These are phyloP conservation scores for Apodemus speciosus DNA, from an alignment of 2,113 vertebrate genomes.

Conservation along the genomic window DNA sequence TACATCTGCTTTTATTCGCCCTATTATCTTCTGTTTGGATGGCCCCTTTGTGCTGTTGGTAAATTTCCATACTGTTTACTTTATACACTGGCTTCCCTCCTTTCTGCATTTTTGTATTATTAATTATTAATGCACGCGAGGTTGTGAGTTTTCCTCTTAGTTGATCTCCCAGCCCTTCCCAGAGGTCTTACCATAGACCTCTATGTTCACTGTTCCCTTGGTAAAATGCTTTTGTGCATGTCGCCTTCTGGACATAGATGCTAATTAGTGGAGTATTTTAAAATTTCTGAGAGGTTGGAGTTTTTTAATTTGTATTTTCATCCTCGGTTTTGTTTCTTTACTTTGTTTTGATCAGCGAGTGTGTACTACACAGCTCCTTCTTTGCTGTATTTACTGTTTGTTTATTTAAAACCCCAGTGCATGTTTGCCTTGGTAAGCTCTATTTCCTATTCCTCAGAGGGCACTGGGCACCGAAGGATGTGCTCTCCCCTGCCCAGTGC, in stretches of 20 bases:
- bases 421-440: conserved; percentile 22
- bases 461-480: neutral
- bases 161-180: neutral
- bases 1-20: neutral
- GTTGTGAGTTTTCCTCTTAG: conserved; percentile 32
- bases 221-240: conserved; percentile 17
- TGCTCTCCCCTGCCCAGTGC: neutral
- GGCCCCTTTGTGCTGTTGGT: conserved; percentile 37
- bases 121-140: conserved; percentile 44
- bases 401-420: neutral
- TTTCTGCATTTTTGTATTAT: conserved; percentile 27
- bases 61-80: conserved; percentile 56
- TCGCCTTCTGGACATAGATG: conserved; percentile 43
- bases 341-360: conserved; percentile 12
- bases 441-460: neutral
- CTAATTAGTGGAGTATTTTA: conserved; percentile 49
- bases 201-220: conserved; percentile 43
- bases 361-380: neutral
- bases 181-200: conserved; percentile 41
- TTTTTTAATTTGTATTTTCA: conserved; percentile 22
- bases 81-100: conserved; percentile 25
- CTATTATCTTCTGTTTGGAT: neutral
- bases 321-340: conserved; percentile 30
- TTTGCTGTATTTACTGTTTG: conserved; percentile 3
- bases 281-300: neutral